These are phyloP conservation scores for Pachydiplax longipennis DNA, from an alignment of 2,888 invertebrate species.

Conservation along the genomic window DNA sequence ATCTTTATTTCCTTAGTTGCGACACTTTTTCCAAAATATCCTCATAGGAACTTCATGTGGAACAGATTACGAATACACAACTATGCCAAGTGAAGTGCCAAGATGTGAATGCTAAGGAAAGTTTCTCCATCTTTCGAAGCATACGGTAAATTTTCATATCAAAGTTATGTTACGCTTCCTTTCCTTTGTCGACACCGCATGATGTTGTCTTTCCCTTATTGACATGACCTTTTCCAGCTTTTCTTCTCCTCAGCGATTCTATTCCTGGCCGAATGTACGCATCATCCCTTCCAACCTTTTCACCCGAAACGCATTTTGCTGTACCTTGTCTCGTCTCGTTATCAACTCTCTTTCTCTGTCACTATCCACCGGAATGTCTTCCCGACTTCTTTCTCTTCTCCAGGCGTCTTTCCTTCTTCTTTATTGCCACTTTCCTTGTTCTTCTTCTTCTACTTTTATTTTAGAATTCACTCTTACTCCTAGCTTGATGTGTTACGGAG, in stretches of 20 bases:
- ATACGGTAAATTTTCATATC: too few species aligned
- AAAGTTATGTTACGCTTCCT: not conserved
- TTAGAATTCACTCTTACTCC: not conserved
- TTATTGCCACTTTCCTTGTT: not conserved
- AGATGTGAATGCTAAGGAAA: too few species aligned
- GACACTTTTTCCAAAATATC: too few species aligned
- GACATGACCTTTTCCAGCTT: not conserved
- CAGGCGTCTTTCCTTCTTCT: too few species aligned
- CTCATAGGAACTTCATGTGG: too few species aligned
- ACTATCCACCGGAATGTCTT: too few species aligned
- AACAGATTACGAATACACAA: too few species aligned
- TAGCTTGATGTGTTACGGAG: too few species aligned
- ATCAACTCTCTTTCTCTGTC: not conserved
- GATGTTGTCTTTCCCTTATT: not conserved
- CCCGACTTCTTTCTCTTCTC: too few species aligned
- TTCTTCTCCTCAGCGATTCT: not conserved
- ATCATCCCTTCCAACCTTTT: not conserved
- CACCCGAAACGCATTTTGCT: not conserved
- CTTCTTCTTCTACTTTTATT: not conserved
- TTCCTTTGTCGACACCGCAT: not conserved
- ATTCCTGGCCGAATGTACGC: not conserved
- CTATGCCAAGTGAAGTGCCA: too few species aligned
- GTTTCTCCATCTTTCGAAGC: too few species aligned
- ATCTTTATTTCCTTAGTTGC: too few species aligned
- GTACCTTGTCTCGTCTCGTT: not conserved